A percentile compares a stretch with the other conserved stretches of the same genome.
Evolutionary conservation across 2,797 vertebrate species (phyloP).

Genomic region (Allobates femoralis): DNA sequence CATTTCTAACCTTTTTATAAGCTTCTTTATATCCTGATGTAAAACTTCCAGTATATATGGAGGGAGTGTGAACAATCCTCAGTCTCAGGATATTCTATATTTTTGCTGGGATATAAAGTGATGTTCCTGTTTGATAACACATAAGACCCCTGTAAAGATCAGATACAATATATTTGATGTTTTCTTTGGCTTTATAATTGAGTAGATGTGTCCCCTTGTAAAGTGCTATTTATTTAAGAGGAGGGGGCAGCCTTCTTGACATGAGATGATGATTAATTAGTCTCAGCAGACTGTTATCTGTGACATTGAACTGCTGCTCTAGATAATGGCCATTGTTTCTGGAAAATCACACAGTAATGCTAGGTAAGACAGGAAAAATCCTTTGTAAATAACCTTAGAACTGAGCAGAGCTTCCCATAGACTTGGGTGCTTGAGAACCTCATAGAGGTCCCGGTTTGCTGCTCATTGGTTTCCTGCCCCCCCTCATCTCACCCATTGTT

Average conservation of each 20-base stretch:
- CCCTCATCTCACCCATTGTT: constrained; percentile 88
- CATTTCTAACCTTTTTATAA: not conserved
- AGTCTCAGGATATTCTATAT: not conserved
- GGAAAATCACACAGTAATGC: constrained; percentile 77
- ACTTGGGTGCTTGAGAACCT: constrained; percentile 84
- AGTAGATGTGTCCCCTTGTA: constrained; percentile 63
- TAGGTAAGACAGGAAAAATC: constrained; percentile 89
- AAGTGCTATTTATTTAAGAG: constrained; percentile 68
- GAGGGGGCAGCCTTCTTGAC: constrained; percentile 67
- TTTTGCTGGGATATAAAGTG: constrained; percentile 2
- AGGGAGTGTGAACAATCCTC: too few relatives aligned
- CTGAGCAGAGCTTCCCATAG: constrained; percentile 85
- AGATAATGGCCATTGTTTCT: constrained; percentile 94
- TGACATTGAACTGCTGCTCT: constrained; percentile 94
- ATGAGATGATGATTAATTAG: constrained; percentile 88
- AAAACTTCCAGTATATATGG: too few relatives aligned
- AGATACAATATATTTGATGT: constrained; percentile 19
- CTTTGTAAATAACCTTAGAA: constrained; percentile 87
- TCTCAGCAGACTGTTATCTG: constrained; percentile 81
- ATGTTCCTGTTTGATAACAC: constrained; percentile 7
- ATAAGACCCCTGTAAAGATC: constrained; percentile 7
- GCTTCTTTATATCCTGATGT: not conserved
- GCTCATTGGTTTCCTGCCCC: constrained; percentile 91
- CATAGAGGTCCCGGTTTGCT: constrained; percentile 81
- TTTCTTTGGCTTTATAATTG: constrained; percentile 11